Conservation (phyloP, 2,797 vertebrate genomes). For the Staurois parvus region DNA sequence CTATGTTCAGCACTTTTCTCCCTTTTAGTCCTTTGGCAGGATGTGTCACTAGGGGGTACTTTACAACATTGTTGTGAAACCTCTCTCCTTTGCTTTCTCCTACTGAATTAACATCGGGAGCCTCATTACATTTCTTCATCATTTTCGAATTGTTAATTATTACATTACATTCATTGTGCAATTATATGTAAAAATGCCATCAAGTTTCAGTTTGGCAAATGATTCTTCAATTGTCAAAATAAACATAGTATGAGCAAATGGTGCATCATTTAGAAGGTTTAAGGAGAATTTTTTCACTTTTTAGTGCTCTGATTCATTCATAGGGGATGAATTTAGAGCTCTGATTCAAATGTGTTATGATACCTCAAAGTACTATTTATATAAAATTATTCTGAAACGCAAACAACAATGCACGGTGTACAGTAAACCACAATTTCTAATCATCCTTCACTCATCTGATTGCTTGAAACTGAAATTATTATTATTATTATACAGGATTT, state of each 20-base stretch:
- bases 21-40: conserved; percentile 40
- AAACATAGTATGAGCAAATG: not conserved
- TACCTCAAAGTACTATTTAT: too few relatives aligned
- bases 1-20: conserved; percentile 39
- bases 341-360: not conserved
- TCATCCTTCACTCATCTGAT: too few relatives aligned
- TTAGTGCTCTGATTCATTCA: too few relatives aligned
- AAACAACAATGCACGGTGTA: too few relatives aligned
- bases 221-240: conserved; percentile 2
- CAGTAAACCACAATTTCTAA: too few relatives aligned
- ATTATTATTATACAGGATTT: too few relatives aligned
- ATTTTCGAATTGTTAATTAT: conserved; percentile 10
- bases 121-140: conserved; percentile 38
- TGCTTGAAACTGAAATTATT: too few relatives aligned
- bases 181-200: conserved; percentile 24
- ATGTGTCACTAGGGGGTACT: conserved; percentile 50
- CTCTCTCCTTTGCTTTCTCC: conserved; percentile 48
- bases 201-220: not conserved
- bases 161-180: conserved; percentile 25
- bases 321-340: not conserved
- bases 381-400: too few relatives aligned
- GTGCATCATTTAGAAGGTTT: not conserved
- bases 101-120: conserved; percentile 44
- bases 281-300: not conserved
- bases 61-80: conserved; percentile 39